Evolutionary conservation across 2,797 vertebrate species (phyloP).

Genomic region (Staurois parvus): DNA sequence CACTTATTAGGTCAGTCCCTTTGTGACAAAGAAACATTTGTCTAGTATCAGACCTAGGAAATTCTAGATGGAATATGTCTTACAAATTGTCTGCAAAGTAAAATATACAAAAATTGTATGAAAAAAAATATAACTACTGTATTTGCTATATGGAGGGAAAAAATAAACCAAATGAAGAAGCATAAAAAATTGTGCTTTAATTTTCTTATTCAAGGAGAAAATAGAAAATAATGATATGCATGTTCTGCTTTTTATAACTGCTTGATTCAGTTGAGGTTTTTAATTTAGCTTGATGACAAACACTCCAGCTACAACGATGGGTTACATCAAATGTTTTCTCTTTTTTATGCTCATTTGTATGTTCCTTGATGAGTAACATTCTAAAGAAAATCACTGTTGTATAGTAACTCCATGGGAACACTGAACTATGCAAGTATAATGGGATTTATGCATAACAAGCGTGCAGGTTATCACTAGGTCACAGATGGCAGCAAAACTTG

Average conservation of each 20-base stretch:
- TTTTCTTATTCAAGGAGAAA: background rate
- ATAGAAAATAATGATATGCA: slow-evolving; percentile 4
- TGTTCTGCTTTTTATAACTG: background rate
- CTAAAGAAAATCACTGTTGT: slow-evolving; percentile 53
- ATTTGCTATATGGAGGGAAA: too few relatives aligned
- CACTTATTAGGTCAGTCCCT: too few relatives aligned
- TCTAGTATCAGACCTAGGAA: too few relatives aligned
- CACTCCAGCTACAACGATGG: background rate
- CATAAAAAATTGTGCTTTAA: background rate
- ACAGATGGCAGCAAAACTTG: slow-evolving; percentile 60
- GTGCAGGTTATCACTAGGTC: slow-evolving; percentile 59
- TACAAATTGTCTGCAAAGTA: too few relatives aligned
- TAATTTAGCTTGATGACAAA: slow-evolving; percentile 44
- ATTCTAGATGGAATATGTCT: too few relatives aligned
- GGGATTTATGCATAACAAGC: slow-evolving; percentile 56
- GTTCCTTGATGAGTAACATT: slow-evolving; percentile 43
- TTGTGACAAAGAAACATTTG: too few relatives aligned
- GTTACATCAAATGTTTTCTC: slow-evolving; percentile 33
- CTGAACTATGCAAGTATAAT: slow-evolving; percentile 57
- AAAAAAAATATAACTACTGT: too few relatives aligned
- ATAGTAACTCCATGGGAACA: slow-evolving; percentile 53
- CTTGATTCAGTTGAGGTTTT: slow-evolving; percentile 25
- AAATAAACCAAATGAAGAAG: background rate
- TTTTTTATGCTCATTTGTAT: slow-evolving; percentile 51
- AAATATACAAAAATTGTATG: too few relatives aligned